Evolutionary conservation across 1,140 invertebrate genomes (phyloP).

Genomic region (Ericerus pela): DNA sequence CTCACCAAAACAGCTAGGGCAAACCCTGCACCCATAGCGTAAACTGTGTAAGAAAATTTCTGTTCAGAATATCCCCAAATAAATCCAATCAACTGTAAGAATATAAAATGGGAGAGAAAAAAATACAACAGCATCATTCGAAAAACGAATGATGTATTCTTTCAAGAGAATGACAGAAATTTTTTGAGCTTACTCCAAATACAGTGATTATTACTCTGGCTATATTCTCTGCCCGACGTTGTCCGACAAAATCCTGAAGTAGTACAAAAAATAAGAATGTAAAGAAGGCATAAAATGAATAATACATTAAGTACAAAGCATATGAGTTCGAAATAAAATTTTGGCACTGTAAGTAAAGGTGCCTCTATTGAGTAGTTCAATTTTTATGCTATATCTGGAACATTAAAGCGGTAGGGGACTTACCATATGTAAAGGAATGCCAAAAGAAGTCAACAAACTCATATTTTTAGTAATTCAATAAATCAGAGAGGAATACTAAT

Average conservation of each 20-base stretch:
- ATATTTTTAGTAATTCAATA: no score
- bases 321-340: neutral
- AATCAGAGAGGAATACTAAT: no score
- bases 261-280: no score
- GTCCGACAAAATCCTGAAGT: constrained; percentile 80
- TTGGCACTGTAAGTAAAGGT: neutral
- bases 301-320: constrained; percentile 24
- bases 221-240: constrained; percentile 70
- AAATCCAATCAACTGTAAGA: constrained; percentile 56
- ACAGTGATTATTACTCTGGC: constrained; percentile 77
- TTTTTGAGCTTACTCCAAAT: constrained; percentile 53
- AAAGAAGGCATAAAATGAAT: no score
- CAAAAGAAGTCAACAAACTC: neutral
- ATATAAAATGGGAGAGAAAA: neutral
- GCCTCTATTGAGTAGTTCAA: no score
- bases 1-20: constrained; percentile 66
- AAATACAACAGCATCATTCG: no score
- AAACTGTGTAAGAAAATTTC: constrained; percentile 88
- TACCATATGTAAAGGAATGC: constrained; percentile 2
- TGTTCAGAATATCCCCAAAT: constrained; percentile 87
- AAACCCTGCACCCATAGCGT: constrained; percentile 81
- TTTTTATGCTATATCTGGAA: no score
- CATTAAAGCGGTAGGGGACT: no score
- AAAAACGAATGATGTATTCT: constrained; percentile 1
- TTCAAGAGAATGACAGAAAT: no score